Conservation (phyloP, 2,113 vertebrate species). For the Zootoca vivipara region DNA sequence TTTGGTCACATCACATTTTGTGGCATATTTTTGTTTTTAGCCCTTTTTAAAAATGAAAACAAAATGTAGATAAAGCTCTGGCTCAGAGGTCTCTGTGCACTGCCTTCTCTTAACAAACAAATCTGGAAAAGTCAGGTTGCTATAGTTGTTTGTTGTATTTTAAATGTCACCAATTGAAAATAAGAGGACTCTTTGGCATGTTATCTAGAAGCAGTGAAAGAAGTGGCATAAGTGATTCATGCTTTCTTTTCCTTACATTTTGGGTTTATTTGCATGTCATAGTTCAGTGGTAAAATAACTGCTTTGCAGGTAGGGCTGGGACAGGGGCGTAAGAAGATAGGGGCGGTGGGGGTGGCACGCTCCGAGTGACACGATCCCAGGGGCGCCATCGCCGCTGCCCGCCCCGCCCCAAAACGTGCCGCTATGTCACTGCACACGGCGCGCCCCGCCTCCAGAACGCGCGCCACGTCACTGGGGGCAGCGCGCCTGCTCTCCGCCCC, state of each 20-base stretch:
- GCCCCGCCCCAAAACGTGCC: no score
- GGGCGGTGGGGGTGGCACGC: no score
- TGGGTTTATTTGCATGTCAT: neutral
- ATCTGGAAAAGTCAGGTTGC: neutral
- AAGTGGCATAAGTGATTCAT: neutral
- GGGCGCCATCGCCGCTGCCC: no score
- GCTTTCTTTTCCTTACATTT: neutral
- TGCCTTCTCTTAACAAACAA: neutral
- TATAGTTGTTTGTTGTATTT: neutral
- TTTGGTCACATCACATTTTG: slow-evolving; percentile 27
- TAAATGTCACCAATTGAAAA: neutral
- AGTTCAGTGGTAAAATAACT: no score
- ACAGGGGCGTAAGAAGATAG: no score
- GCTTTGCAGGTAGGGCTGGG: no score
- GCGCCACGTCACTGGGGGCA: no score
- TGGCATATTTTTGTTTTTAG: slow-evolving; percentile 16
- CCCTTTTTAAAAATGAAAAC: neutral
- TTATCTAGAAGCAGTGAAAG: neutral
- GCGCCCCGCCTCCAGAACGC: no score
- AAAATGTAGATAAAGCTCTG: neutral
- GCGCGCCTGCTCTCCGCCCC: no score
- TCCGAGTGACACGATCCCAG: no score
- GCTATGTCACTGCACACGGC: no score
- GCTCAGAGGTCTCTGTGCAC: neutral
- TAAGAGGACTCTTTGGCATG: neutral